phyloP scores from a whole-genome alignment of 2,888 invertebrate genomes.

The Hartigia nigra region DNA sequence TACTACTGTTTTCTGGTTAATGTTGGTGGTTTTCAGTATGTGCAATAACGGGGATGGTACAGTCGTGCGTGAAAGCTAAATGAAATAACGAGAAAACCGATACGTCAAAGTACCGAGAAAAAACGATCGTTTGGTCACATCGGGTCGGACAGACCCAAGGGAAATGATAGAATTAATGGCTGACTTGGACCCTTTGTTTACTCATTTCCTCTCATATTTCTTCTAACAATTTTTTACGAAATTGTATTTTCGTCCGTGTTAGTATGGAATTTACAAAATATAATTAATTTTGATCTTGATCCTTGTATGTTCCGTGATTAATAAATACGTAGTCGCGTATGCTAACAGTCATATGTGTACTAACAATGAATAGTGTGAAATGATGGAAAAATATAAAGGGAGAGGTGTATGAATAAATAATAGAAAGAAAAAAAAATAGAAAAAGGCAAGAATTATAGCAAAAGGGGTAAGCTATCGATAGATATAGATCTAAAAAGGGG shows the following conservation, averaged over 20 bases:
- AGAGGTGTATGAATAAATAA: neutral
- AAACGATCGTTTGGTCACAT: constrained; percentile 13
- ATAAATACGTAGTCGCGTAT: neutral
- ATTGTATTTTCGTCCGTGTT: neutral
- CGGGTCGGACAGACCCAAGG: constrained; percentile 4
- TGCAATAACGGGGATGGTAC: neutral
- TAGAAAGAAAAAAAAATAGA: neutral
- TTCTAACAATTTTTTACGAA: neutral
- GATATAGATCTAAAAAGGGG: neutral
- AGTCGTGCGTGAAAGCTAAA: constrained; percentile 15
- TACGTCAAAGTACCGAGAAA: constrained; percentile 24
- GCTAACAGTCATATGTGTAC: neutral
- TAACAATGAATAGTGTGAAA: neutral
- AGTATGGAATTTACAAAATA: neutral
- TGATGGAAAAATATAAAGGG: neutral
- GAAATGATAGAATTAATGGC: constrained; percentile 6
- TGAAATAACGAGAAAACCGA: constrained; percentile 33
- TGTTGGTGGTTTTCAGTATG: neutral
- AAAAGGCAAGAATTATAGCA: neutral
- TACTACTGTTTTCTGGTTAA: neutral
- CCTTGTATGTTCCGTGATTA: neutral
- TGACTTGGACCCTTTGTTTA: neutral
- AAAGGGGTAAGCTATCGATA: neutral
- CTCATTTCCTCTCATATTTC: neutral
- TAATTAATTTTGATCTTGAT: neutral